Percentiles rank a stretch among this genome's conserved stretches.
Conservation (phyloP, 2,797 vertebrate genomes). For the Mallotus villosus region DNA sequence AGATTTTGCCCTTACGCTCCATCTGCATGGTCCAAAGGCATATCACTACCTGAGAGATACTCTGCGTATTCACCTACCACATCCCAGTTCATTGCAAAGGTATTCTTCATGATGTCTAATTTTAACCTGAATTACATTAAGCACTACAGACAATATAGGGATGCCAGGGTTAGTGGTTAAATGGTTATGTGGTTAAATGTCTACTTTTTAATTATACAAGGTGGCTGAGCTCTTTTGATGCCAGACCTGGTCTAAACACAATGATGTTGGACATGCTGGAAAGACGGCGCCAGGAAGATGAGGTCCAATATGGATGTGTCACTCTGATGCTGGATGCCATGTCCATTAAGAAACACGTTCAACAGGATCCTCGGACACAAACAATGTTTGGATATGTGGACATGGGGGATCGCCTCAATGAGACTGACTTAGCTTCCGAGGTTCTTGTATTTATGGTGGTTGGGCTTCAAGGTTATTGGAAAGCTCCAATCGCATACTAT, state of each 20-base stretch:
- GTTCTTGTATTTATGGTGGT: conserved; percentile 31
- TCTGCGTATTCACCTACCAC: conserved; percentile 23
- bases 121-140: no score
- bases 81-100: conserved; percentile 15
- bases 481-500: conserved; percentile 17
- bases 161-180: no score
- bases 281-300: conserved; percentile 10
- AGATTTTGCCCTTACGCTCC: conserved; percentile 20
- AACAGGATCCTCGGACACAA: conserved; percentile 16
- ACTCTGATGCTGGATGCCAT: conserved; percentile 31
- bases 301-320: conserved; percentile 15
- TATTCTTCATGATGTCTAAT: neutral
- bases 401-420: neutral
- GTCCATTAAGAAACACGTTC: conserved; percentile 13
- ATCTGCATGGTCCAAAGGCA: no score
- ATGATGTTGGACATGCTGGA: conserved; percentile 8
- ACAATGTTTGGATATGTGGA: conserved; percentile 20
- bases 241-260: conserved; percentile 12
- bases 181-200: no score
- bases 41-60: conserved; percentile 18
- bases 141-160: no score
- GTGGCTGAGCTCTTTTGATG: conserved; percentile 19
- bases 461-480: conserved; percentile 27
- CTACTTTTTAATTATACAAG: conserved; percentile 14
- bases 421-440: neutral